Base-by-base conservation (phyloP, 2,888 invertebrate genomes). In the Furcula furcula region DNA sequence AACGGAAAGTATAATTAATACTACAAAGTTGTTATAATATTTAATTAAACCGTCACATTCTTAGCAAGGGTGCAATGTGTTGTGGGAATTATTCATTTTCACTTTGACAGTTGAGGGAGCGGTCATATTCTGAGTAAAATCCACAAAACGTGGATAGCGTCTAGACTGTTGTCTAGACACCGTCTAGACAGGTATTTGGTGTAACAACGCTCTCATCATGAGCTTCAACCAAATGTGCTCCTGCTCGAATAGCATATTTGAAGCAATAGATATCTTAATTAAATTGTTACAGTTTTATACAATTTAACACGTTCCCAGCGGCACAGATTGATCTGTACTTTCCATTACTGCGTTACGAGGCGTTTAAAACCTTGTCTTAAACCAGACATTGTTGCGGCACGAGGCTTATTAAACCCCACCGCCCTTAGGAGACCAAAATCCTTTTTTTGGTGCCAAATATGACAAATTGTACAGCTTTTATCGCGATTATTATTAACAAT, bases 181-280 rank as follows among this genome's bases (percentile, higher is more conserved):
- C 37, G 87, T 88, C 87, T 88, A 88, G 87, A 87, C 87, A 80
- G 82, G 83, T 87, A 85, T 84, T 82, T 70, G 73, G 76, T 76
- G 61, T 71, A 74, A 75, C 72, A 71, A 61, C 69, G 71, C 62
- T 76, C 73, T 75, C 64, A 61, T 73, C 71, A 82, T 76, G 74
- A 76, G 76, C 63, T 71, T 59, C 60, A 54, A 72, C 73, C 66
- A 70, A 81, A 77, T 74, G 59, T 62, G 62, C 61, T 66, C 58
- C 64, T 64, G 55, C 55, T 61, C 55, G 43, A 62, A 49, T 50
- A 61, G 54, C 56, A 63, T 61, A 59, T 62, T 63, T 54, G 53
- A 48, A 50, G 32, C 36, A 45, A 31, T 30, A 34, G 36, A 29
- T 33, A 35, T 31, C 29, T 30, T 36, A 22, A 10, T 37, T 31